A percentile compares a stretch with the other conserved stretches of the same genome.
phyloP scores from a whole-genome alignment of 2,113 vertebrate species.

The Triplophysa dalaica region DNA sequence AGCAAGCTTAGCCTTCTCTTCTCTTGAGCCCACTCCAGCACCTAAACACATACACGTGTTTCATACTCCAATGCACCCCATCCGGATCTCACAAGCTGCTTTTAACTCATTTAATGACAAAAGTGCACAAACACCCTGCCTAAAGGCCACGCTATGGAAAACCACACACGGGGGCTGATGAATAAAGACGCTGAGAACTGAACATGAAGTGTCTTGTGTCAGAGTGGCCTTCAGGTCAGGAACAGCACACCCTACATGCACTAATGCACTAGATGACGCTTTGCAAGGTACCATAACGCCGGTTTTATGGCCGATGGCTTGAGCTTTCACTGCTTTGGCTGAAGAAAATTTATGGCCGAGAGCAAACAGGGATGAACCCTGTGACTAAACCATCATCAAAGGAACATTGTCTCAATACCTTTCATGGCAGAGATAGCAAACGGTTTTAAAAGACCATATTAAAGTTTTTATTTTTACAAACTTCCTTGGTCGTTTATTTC shows the following conservation, averaged over 20 bases:
- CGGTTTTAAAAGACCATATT: not conserved
- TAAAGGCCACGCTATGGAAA: conserved; percentile 59
- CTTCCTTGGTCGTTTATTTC: not conserved
- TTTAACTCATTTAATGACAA: conserved; percentile 29
- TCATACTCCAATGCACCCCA: conserved; percentile 65
- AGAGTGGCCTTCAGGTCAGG: conserved; percentile 20
- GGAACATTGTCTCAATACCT: conserved; percentile 50
- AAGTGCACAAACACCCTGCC: conserved; percentile 71
- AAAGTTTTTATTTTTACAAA: not conserved
- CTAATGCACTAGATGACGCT: conserved; percentile 32
- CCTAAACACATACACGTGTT: conserved; percentile 71
- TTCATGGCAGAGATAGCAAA: not conserved
- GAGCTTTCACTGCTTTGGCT: conserved; percentile 30
- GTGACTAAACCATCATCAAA: conserved; percentile 52
- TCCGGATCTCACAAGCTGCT: conserved; percentile 64
- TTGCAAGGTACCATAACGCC: not conserved
- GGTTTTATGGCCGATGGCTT: conserved; percentile 28
- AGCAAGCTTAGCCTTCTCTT: conserved; percentile 91
- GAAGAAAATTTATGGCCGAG: conserved; percentile 29
- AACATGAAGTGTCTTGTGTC: conserved; percentile 29
- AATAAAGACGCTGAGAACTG: conserved; percentile 27
- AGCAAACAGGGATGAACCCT: conserved; percentile 60
- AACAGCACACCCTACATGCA: not conserved
- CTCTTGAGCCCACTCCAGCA: conserved; percentile 95
- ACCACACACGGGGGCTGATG: conserved; percentile 18